These are phyloP conservation scores for Amphimedon queenslandica DNA, from an alignment of 37 sponge, comb jelly and placozoan species.

Conservation along the genomic window DNA sequence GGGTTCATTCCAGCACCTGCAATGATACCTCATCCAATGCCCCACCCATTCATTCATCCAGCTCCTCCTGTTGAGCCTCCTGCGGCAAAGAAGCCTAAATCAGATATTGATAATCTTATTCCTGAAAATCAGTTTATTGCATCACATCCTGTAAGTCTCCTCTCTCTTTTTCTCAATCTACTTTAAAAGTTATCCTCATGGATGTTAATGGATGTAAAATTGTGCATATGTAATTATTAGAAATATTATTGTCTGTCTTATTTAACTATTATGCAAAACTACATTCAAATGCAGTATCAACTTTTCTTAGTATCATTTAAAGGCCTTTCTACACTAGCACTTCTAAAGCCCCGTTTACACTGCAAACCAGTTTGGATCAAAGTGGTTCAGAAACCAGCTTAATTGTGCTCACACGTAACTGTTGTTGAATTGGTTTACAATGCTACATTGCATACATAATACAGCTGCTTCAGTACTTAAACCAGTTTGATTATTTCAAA, in stretches of 20 bases:
- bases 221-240: not conserved
- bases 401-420: too few species aligned
- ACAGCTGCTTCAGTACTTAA: too few species aligned
- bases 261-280: too few species aligned
- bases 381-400: too few species aligned
- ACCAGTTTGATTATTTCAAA: too few species aligned
- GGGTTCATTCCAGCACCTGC: not conserved
- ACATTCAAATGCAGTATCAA: too few species aligned
- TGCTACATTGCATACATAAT: too few species aligned
- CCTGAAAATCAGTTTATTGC: conserved; percentile 73
- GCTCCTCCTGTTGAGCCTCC: conserved; percentile 46
- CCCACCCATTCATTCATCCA: conserved; percentile 1
- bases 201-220: not conserved
- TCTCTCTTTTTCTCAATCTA: not conserved
- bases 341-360: too few species aligned
- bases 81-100: conserved; percentile 34
- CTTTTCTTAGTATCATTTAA: too few species aligned
- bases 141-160: conserved; percentile 62
- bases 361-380: too few species aligned
- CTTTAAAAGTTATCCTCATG: not conserved
- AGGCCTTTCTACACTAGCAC: too few species aligned
- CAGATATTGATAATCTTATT: conserved; percentile 51
- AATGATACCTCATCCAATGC: not conserved
- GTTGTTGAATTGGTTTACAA: too few species aligned
- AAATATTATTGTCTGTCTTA: conserved; percentile 2